A percentile compares a stretch with the other conserved stretches of the same genome.
Conservation (phyloP, 2,113 vertebrate species). For the Campylorhamphus procurvoides region DNA sequence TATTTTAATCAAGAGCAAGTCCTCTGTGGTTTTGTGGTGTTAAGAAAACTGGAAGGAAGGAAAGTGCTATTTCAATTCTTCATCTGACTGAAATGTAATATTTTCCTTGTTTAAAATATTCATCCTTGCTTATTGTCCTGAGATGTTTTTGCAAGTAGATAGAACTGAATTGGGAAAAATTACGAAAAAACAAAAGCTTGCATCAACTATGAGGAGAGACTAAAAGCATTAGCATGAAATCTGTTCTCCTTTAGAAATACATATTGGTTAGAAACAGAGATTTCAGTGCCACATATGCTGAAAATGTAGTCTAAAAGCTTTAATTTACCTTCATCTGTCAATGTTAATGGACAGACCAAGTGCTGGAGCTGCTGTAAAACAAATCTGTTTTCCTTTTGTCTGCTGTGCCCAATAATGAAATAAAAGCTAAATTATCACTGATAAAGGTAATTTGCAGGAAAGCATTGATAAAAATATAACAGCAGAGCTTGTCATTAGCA, state of each 20-base stretch:
- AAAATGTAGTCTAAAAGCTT: conserved; percentile 57
- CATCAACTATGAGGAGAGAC: not conserved
- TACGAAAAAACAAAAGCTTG: not conserved
- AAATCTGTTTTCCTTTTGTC: conserved; percentile 74
- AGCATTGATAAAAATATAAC: conserved; percentile 69
- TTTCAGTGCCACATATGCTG: conserved; percentile 20
- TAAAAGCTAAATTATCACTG: conserved; percentile 78
- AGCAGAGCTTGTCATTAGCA: conserved; percentile 74
- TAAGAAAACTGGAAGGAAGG: not conserved
- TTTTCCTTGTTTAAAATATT: conserved; percentile 14
- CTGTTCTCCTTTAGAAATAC: not conserved
- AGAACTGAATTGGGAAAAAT: not conserved
- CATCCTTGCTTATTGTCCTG: not conserved
- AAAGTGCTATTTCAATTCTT: conserved; percentile 19
- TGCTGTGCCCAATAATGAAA: conserved; percentile 75
- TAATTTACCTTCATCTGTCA: conserved; percentile 63
- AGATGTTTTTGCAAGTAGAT: not conserved
- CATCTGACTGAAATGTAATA: conserved; percentile 43
- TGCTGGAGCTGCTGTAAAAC: conserved; percentile 64
- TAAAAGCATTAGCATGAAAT: not conserved
- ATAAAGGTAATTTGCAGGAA: conserved; percentile 76
- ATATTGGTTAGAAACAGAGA: not conserved
- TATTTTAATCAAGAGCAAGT: conserved; percentile 4
- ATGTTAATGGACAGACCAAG: conserved; percentile 69
- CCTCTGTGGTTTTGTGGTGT: conserved; percentile 40